A percentile compares a stretch with the other conserved stretches of the same genome.
These are phyloP conservation scores for Passer montanus DNA, from an alignment of 2,113 vertebrate genomes.

Conservation along the genomic window DNA sequence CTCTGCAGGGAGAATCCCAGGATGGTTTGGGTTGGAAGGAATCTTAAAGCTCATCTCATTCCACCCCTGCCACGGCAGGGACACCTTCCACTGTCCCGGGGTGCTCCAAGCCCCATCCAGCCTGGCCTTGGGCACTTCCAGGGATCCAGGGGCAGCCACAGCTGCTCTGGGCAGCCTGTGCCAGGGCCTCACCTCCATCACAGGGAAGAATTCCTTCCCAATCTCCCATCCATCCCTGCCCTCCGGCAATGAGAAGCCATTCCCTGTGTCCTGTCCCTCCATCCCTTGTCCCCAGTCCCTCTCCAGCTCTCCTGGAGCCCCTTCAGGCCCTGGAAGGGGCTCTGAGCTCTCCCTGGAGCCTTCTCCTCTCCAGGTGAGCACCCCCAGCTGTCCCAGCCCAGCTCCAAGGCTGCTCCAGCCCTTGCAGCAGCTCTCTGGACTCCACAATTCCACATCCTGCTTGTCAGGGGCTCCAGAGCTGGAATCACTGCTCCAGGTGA, in stretches of 20 bases:
- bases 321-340: not conserved
- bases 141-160: not conserved
- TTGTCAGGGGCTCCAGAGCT: not conserved
- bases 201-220: not conserved
- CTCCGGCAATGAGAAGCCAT: not conserved
- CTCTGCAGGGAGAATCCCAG: not conserved
- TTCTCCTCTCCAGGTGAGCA: not conserved
- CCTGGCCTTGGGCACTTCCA: not conserved
- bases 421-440: not conserved
- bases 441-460: not conserved
- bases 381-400: not conserved
- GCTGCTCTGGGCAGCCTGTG: not conserved
- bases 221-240: not conserved
- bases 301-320: not conserved
- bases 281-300: not conserved
- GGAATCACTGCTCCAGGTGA: not conserved
- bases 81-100: not conserved
- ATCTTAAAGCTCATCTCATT: not conserved
- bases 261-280: not conserved
- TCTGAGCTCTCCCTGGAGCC: not conserved
- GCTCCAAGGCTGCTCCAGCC: not conserved
- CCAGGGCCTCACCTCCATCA: rapidly evolving
- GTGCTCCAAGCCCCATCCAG: rapidly evolving
- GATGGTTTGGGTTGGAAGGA: not conserved
- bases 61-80: not conserved